Evolutionary conservation across 37 sponge, comb jelly and placozoan genomes (phyloP), one percentile per base, ranked within the genome.

Genomic region (Haliclona indistincta): DNA sequence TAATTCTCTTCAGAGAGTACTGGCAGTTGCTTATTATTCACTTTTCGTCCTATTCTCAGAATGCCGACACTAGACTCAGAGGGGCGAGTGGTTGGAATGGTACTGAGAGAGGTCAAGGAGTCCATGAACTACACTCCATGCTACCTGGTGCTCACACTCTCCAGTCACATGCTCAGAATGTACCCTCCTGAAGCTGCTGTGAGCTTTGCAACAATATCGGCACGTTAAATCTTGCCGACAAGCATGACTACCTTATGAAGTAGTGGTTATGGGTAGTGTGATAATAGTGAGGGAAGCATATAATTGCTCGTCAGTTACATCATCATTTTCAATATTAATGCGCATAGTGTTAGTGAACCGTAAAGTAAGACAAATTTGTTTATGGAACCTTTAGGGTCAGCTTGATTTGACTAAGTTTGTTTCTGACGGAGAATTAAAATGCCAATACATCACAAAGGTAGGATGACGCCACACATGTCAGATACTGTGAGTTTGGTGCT

Each of bases 361-460:
- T 3, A 37, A 25, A 22, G 23, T 23, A 37, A 0, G 20, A 34
- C 2, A 4, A 26, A 28, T 23, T 11, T 76, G 35, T 38, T 0
- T 43, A 22, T 43, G 23, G 29, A 22, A 5, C 2, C 17, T 34
- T 30, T 23, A 70, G 71, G 25, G 41, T n/a, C 25, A 25, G 20
- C 7, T 34, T 32, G 77, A 81, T 41, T 68, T 77, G 28, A 30
- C 65, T n/a, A 29, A 60, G 29, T 76, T 25, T 33, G 26, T 25
- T 5, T 56, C 80, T 20, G 7, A 38, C 23, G 56, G 20, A 19
- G 81, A 87, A 49, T 76, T 87, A 19, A 81, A 81, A 49, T 87
- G 82, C 43, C 76, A 80, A 41, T 87, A 80, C 47, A 81, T 87
- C 76, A 87, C 87, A n/a, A 87, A 87, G 72, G 87, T 86, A 55